Evolutionary conservation across 1,140 invertebrate species (phyloP).

Genomic region (Paraescarpia echinospica): DNA sequence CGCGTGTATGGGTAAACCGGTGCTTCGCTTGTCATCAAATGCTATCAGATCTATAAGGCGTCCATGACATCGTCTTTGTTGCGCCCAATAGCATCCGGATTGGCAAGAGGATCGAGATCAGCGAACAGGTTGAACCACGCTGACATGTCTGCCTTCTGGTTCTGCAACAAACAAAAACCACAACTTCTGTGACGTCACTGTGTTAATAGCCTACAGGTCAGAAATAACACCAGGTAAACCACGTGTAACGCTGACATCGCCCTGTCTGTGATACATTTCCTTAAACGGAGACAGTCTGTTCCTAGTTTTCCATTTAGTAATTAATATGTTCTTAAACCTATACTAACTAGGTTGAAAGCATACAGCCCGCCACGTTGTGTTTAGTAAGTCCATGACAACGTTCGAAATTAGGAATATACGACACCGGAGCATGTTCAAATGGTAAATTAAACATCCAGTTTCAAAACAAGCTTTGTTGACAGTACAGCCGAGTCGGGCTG

Average conservation of each 20-base stretch:
- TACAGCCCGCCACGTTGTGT: no score
- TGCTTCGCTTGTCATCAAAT: neutral
- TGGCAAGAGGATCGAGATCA: constrained; percentile 87
- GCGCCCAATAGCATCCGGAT: constrained; percentile 68
- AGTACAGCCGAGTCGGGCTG: no score
- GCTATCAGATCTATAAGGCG: constrained; percentile 25
- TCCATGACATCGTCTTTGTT: constrained; percentile 54
- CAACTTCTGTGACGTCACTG: neutral
- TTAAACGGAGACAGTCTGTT: no score
- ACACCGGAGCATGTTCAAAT: no score
- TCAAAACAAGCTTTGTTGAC: no score
- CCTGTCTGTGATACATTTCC: no score
- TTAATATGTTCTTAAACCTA: no score
- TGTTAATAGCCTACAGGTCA: neutral
- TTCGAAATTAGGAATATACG: no score
- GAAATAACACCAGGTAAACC: neutral
- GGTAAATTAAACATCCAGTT: no score
- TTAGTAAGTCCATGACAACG: no score
- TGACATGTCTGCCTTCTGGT: constrained; percentile 58
- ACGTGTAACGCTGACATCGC: neutral
- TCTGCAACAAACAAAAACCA: constrained; percentile 35
- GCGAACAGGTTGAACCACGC: constrained; percentile 90
- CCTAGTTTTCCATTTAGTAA: no score
- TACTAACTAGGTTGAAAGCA: no score
- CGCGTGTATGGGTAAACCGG: neutral